Conservation (phyloP, 2,797 vertebrate species). For the Adrianichthys oophorus region DNA sequence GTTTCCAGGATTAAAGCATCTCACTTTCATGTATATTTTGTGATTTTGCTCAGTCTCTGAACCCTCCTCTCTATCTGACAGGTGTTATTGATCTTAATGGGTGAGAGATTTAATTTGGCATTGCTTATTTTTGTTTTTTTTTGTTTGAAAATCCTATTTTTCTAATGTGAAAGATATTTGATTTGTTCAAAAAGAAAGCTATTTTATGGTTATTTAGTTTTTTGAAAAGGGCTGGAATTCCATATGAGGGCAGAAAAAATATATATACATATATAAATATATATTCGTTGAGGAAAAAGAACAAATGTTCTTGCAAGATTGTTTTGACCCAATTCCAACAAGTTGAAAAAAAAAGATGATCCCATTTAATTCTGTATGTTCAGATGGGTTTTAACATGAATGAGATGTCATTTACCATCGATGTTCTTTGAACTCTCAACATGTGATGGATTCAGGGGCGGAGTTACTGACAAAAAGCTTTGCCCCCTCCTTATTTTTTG, state of each 20-base stretch:
- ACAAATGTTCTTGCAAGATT: too few relatives aligned
- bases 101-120: constrained; percentile 28
- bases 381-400: constrained; percentile 67
- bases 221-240: constrained; percentile 77
- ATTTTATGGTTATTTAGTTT: constrained; percentile 65
- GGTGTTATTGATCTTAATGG: constrained; percentile 27
- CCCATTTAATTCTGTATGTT: constrained; percentile 8
- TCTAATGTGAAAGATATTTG: constrained; percentile 69
- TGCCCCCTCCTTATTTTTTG: too few relatives aligned
- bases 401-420: constrained; percentile 65
- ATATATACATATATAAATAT: too few relatives aligned
- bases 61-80: constrained; percentile 67
- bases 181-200: constrained; percentile 43
- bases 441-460: constrained; percentile 1
- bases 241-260: constrained; percentile 61
- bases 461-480: too few relatives aligned
- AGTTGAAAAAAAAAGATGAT: too few relatives aligned
- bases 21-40: constrained; percentile 59
- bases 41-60: constrained; percentile 54
- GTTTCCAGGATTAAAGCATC: constrained; percentile 49
- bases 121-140: constrained; percentile 48
- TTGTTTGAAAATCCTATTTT: constrained; percentile 48
- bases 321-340: too few relatives aligned
- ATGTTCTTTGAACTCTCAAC: constrained; percentile 67
- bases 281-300: too few relatives aligned